Evolutionary conservation across 1,140 invertebrate species (phyloP).

Genomic region (Tetraneura akinire): DNA sequence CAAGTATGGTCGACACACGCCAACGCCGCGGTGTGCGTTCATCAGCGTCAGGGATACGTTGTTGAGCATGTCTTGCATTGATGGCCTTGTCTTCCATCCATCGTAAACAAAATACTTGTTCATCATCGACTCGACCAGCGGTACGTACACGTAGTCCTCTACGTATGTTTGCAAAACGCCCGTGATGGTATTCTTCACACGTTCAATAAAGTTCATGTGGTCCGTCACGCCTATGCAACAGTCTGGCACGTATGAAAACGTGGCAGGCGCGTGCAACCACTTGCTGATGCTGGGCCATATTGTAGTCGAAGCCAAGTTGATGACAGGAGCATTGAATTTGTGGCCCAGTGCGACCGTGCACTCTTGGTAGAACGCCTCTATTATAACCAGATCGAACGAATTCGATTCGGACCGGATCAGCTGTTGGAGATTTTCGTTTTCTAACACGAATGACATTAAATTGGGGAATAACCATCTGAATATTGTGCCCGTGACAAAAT

Average conservation of each 20-base stretch:
- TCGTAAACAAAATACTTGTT: slow-evolving; percentile 51
- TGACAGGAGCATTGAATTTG: slow-evolving; percentile 56
- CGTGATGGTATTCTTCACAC: slow-evolving; percentile 61
- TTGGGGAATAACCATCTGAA: too few relatives aligned
- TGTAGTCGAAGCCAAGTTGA: slow-evolving; percentile 41
- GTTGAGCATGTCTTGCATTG: slow-evolving; percentile 59
- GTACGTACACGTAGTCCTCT: slow-evolving; percentile 51
- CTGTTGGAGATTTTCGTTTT: slow-evolving; percentile 6
- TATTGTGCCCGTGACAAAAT: too few relatives aligned
- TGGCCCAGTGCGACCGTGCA: slow-evolving; percentile 56
- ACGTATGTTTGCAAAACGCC: slow-evolving; percentile 12
- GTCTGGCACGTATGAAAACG: slow-evolving; percentile 62
- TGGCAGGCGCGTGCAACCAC: slow-evolving; percentile 48
- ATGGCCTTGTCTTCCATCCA: slow-evolving; percentile 56
- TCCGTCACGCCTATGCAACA: slow-evolving; percentile 60
- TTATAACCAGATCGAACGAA: slow-evolving; percentile 57
- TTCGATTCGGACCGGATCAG: not conserved
- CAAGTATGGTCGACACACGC: slow-evolving; percentile 56
- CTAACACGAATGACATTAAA: too few relatives aligned
- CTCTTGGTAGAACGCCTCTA: slow-evolving; percentile 57
- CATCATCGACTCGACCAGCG: slow-evolving; percentile 49
- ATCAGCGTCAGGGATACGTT: slow-evolving; percentile 59
- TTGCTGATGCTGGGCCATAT: not conserved
- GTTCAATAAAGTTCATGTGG: slow-evolving; percentile 63
- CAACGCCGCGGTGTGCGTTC: slow-evolving; percentile 59